Evolutionary conservation across 2,113 vertebrate species (phyloP).

Genomic region (Rousettus leschenaultii): DNA sequence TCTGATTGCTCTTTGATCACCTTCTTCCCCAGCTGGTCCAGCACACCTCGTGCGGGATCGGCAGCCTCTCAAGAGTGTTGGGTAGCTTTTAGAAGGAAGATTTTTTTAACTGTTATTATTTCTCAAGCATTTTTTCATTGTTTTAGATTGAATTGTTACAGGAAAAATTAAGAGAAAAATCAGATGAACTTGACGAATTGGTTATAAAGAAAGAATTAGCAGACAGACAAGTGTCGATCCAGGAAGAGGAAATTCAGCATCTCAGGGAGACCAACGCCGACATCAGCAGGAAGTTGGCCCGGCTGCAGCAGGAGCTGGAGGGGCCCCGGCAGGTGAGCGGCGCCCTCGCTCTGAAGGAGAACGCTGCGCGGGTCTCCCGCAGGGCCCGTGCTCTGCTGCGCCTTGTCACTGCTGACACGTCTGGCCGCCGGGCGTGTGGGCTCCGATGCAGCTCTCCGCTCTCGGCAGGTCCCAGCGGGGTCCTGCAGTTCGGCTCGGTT

Average conservation of each 20-base stretch:
- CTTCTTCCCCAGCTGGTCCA: neutral
- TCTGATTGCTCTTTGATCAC: too few species aligned
- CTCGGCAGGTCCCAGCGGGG: neutral
- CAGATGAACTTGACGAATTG: conserved; percentile 86
- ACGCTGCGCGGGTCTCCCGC: neutral
- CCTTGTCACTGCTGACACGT: neutral
- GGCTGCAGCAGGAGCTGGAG: conserved; percentile 90
- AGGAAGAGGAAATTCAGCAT: conserved; percentile 90
- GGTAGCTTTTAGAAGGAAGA: neutral
- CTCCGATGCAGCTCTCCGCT: neutral
- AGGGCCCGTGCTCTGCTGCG: neutral
- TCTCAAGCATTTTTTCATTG: conserved; percentile 16
- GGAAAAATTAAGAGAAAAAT: conserved; percentile 88
- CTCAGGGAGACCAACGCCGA: conserved; percentile 83
- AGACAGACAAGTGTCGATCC: conserved; percentile 84
- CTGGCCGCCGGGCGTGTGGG: neutral
- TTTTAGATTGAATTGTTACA: conserved; percentile 92
- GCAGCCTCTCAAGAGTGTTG: neutral
- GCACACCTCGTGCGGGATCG: fast-evolving
- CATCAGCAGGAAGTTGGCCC: conserved; percentile 67
- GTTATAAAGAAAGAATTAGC: conserved; percentile 86
- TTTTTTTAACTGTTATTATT: neutral
- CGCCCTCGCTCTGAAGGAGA: neutral
- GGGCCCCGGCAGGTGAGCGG: conserved; percentile 75
- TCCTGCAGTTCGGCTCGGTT: neutral